Evolutionary conservation across 2,113 vertebrate genomes (phyloP), one percentile per base, ranked within the genome.

Genomic region (Oenanthe oenanthe): DNA sequence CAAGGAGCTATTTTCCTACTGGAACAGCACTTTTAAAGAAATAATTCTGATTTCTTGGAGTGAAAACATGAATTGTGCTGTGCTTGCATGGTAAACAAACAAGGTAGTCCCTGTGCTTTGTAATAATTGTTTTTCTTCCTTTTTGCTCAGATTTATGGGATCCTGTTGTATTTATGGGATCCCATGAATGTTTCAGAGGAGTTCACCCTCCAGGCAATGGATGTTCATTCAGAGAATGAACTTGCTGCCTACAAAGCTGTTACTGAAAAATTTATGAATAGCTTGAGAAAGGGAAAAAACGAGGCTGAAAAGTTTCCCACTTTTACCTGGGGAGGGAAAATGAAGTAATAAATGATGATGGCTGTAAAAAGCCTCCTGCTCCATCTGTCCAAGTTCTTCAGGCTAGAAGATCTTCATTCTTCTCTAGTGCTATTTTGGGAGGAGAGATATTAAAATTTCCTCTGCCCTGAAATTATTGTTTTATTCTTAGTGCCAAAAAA

Each of bases 11-110:
- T 72, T 73, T 72, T 58, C 54, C 47, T 13, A 15, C 66, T 1
- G 0, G 4, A 70, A 16, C n/a, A 38, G 10, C 58, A 26, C 29
- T 57, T 78, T 51, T 17, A 40, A 85, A 26, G 80, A 81, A 86
- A 92, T 50, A 60, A 65, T 57, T 61, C 19, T 0, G 1, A 53
- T 7, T 80, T 91, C 76, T 87, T 36, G 28, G 34, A 70, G 32
- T 60, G 31, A 77, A 80, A 67, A 48, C 38, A 22, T 0, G 0
- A 45, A 73, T 6, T 2, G 0, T 74, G 48, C 43, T 11, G 0
- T 42, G 4, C 32, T 65, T 48, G 8, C 1, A 0, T 47, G 50
- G 50, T 51, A 51, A 86, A 67, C 31, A 84, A 88, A 9, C 71
- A 32, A 73, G 38, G 28, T 7, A 13, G 50, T 43, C 28, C 29